Evolutionary conservation across 2,888 invertebrate genomes (phyloP).

Genomic region (Thelaira solivaga): DNA sequence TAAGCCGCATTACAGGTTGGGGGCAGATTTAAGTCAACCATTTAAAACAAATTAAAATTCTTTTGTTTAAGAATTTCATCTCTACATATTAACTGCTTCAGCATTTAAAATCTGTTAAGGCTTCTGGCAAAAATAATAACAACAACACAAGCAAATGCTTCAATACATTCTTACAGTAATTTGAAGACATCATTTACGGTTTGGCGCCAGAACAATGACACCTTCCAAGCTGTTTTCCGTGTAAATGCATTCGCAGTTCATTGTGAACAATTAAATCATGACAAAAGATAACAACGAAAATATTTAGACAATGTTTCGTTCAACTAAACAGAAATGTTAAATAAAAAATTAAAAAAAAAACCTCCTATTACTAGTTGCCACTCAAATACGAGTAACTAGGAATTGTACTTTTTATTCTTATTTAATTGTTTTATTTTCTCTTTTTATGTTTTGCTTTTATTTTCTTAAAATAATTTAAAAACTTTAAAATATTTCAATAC

Average conservation of each 20-base stretch:
- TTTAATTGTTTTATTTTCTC: constrained; percentile 18
- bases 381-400: too few relatives aligned
- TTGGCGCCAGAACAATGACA: constrained; percentile 50
- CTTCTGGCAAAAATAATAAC: background rate
- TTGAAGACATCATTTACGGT: constrained; percentile 41
- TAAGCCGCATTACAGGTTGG: too few relatives aligned
- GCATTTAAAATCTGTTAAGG: too few relatives aligned
- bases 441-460: background rate
- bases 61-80: too few relatives aligned
- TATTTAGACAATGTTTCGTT: constrained; percentile 29
- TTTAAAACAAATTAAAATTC: too few relatives aligned
- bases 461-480: background rate
- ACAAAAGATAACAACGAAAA: constrained; percentile 5
- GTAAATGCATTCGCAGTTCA: background rate
- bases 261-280: constrained; percentile 27
- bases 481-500: background rate
- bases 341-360: background rate
- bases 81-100: too few relatives aligned
- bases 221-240: constrained; percentile 1
- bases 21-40: too few relatives aligned
- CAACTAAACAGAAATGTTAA: background rate
- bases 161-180: constrained; percentile 22
- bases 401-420: background rate
- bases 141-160: background rate
- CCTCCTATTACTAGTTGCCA: too few relatives aligned